These are phyloP conservation scores for Vanessa tameamea DNA, from an alignment of 1,140 invertebrate species.

Conservation along the genomic window DNA sequence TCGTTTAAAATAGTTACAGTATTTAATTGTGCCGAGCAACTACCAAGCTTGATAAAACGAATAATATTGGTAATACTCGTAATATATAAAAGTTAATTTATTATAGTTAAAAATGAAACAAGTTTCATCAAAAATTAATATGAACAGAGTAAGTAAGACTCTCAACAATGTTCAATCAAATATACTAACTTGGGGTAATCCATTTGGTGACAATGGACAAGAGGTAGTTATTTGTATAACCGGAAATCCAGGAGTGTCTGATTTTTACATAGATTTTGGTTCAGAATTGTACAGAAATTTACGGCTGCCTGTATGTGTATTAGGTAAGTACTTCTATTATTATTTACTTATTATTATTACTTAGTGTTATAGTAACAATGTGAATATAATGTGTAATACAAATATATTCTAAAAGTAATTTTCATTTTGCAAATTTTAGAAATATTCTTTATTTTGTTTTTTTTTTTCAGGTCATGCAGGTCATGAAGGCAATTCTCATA, in stretches of 20 bases:
- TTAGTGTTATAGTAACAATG: too few relatives aligned
- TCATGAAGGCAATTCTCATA: conserved; percentile 56
- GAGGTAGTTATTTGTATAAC: conserved; percentile 69
- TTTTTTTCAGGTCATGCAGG: conserved; percentile 65
- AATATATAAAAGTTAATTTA: too few relatives aligned
- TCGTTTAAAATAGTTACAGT: too few relatives aligned
- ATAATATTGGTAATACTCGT: too few relatives aligned
- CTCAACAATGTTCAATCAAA: conserved; percentile 56
- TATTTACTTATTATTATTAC: too few relatives aligned
- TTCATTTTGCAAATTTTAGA: too few relatives aligned
- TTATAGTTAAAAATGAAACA: neutral
- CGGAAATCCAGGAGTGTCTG: conserved; percentile 67
- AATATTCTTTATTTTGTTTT: conserved; percentile 17
- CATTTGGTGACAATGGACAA: conserved; percentile 47
- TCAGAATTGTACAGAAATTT: conserved; percentile 51
- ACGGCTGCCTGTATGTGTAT: conserved; percentile 59
- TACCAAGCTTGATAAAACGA: too few relatives aligned
- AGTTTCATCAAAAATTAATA: conserved; percentile 20
- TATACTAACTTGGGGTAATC: conserved; percentile 58
- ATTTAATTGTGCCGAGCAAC: too few relatives aligned
- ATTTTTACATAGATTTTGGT: conserved; percentile 69
- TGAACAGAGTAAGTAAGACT: conserved; percentile 50
- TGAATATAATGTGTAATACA: too few relatives aligned
- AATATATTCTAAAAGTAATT: too few relatives aligned
- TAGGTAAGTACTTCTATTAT: conserved; percentile 53